These are phyloP conservation scores for western clawed frog (Xenopus tropicalis) DNA, from an alignment of 2,113 vertebrate species.

Conservation along the genomic window UCB_Xtro_10.0 CM004450.2:112008501-112009000, in stretches of 20 bases:
- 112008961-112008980: no score
- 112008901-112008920: neutral
- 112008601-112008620: slow-evolving; percentile 6
- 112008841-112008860: neutral
- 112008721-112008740: slow-evolving; percentile 29
- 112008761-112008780: slow-evolving; percentile 5
- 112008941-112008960: neutral
- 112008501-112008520: neutral
- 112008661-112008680: slow-evolving; percentile 4
- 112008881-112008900: slow-evolving; percentile 3
- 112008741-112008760: slow-evolving; percentile 33
- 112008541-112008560: neutral
- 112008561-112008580: neutral
- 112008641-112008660: slow-evolving; percentile 7
- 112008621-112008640: neutral
- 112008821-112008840: neutral
- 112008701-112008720: slow-evolving; percentile 30
- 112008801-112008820: slow-evolving; percentile 23
- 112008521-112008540: neutral
- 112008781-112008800: neutral
- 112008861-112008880: slow-evolving; percentile 13
- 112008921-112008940: slow-evolving; percentile 7
- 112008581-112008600: neutral
- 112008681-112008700: slow-evolving; percentile 8
- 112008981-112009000: no score